phyloP scores from a whole-genome alignment of 2,888 invertebrate species.

The Caenorhabditis zanzibari region DNA sequence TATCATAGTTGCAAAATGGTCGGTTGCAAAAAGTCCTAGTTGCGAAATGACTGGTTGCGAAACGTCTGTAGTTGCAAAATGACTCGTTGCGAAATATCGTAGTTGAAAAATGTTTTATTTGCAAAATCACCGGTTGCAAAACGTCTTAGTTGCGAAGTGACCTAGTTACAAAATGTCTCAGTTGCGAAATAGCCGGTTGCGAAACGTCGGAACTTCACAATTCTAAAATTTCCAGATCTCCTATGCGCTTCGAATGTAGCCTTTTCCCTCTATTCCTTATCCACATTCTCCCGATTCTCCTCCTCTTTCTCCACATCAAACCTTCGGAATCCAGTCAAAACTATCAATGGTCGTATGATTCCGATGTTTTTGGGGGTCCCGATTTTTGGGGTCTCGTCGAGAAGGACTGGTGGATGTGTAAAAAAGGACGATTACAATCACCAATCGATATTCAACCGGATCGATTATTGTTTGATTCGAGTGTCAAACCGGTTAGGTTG shows the following conservation, averaged over 20 bases:
- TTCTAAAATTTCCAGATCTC: slow-evolving; percentile 54
- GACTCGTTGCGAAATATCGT: no score
- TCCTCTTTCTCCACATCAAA: background rate
- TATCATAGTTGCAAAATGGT: no score
- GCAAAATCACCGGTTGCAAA: no score
- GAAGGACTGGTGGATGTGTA: slow-evolving; percentile 97
- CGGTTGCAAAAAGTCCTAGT: no score
- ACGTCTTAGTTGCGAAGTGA: no score
- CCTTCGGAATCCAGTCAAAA: slow-evolving; percentile 37
- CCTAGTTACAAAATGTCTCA: no score
- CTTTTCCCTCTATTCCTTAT: slow-evolving; percentile 22
- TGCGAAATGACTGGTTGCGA: no score
- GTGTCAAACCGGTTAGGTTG: slow-evolving; percentile 92
- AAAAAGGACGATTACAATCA: slow-evolving; percentile 96
- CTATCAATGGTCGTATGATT: slow-evolving; percentile 76
- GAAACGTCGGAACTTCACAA: no score
- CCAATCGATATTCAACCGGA: slow-evolving; percentile 97
- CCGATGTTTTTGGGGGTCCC: slow-evolving; percentile 85
- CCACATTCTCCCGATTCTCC: slow-evolving; percentile 10
- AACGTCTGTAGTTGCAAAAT: no score
- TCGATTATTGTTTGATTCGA: slow-evolving; percentile 95
- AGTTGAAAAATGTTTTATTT: no score
- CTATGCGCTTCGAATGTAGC: slow-evolving; percentile 64
- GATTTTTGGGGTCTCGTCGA: slow-evolving; percentile 98
- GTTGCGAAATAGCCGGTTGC: no score